These are phyloP conservation scores for Acanthochromis polyacanthus DNA, from an alignment of 2,113 vertebrate species.

Conservation along the genomic window DNA sequence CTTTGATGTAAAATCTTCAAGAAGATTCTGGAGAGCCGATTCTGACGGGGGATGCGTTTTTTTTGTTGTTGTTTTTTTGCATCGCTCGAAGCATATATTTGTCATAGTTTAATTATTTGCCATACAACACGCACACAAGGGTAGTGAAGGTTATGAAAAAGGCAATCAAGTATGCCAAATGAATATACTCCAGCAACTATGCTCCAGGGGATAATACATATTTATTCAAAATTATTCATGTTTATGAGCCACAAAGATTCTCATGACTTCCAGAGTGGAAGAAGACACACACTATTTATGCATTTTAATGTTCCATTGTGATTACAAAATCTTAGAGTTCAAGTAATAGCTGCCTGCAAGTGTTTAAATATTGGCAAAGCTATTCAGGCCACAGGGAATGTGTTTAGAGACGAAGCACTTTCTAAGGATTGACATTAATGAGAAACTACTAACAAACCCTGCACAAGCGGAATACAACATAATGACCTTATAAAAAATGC, in stretches of 20 bases:
- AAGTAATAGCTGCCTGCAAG: conserved; percentile 45
- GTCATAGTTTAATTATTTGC: conserved; percentile 69
- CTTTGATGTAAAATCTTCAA: conserved; percentile 41
- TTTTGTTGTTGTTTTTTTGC: background rate
- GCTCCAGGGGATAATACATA: conserved; percentile 74
- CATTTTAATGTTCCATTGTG: conserved; percentile 68
- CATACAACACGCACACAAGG: conserved; percentile 48
- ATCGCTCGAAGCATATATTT: conserved; percentile 49
- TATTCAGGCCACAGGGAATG: conserved; percentile 40
- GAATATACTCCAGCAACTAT: conserved; percentile 55
- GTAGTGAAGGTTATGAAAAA: conserved; percentile 68
- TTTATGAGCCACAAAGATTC: conserved; percentile 70
- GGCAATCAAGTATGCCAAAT: conserved; percentile 71
- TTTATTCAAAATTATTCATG: conserved; percentile 76
- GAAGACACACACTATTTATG: conserved; percentile 58
- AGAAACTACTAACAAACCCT: conserved; percentile 23
- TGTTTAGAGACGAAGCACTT: conserved; percentile 37
- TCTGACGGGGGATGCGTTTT: background rate
- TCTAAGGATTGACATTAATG: conserved; percentile 37
- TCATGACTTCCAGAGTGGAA: conserved; percentile 59
- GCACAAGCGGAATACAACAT: background rate
- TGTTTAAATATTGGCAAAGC: conserved; percentile 63
- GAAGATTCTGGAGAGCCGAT: conserved; percentile 21
- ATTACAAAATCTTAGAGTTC: conserved; percentile 56
- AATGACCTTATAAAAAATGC: conserved; percentile 13